Evolutionary conservation across 2,797 vertebrate genomes (phyloP).

Genomic region (Knipowitschia caucasica): DNA sequence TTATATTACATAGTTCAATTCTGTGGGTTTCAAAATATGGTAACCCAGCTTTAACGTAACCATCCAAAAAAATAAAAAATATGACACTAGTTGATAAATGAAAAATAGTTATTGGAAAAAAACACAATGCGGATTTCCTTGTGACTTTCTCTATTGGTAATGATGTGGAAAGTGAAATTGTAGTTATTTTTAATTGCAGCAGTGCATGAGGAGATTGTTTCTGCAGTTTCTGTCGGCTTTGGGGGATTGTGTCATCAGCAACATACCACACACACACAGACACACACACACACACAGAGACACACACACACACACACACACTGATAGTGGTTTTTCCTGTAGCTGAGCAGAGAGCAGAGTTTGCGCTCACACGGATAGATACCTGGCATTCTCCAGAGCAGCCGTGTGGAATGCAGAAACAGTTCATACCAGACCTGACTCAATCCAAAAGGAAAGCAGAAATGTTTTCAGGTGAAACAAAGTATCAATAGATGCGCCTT

Average conservation of each 20-base stretch:
- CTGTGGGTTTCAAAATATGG: too few relatives aligned
- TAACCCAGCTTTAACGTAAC: too few relatives aligned
- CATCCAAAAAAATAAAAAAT: too few relatives aligned
- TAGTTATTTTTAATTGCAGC: neutral
- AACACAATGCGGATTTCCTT: too few relatives aligned
- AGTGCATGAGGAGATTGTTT: too few relatives aligned
- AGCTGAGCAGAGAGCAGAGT: neutral
- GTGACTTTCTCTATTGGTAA: too few relatives aligned
- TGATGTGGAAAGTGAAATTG: neutral
- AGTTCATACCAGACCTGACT: neutral
- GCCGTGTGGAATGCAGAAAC: constrained; percentile 17
- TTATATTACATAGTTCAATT: too few relatives aligned
- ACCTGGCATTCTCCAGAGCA: constrained; percentile 31
- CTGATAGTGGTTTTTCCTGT: too few relatives aligned
- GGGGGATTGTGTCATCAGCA: constrained; percentile 28
- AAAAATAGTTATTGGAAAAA: too few relatives aligned
- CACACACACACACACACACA: too few relatives aligned
- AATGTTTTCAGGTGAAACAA: neutral
- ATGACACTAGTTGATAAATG: too few relatives aligned
- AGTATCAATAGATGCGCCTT: too few relatives aligned
- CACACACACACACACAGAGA: constrained; percentile 12
- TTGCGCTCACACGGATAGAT: constrained; percentile 18
- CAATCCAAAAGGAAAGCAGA: neutral
- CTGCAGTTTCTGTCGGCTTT: constrained; percentile 5
- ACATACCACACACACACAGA: constrained; percentile 30